phyloP scores from a whole-genome alignment of 2,888 invertebrate genomes.

The Lochmaea crataegi region DNA sequence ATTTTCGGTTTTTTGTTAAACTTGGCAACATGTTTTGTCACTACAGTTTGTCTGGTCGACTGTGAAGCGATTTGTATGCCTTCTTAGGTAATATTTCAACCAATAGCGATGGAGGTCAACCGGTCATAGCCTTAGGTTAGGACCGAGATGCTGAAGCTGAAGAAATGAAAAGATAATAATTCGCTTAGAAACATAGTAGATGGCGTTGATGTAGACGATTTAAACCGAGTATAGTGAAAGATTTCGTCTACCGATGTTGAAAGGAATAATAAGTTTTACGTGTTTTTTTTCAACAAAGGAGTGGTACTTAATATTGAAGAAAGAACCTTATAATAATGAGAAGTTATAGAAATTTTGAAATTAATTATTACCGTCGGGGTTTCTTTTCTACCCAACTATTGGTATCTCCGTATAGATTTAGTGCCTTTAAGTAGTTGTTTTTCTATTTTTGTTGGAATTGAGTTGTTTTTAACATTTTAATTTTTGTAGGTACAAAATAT shows the following conservation, averaged over 20 bases:
- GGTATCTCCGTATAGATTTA: background rate
- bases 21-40: background rate
- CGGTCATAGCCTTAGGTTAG: slow-evolving; percentile 51
- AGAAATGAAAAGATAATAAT: background rate
- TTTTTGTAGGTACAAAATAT: too few species aligned
- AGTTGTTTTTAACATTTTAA: too few species aligned
- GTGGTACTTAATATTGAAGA: background rate
- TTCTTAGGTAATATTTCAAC: slow-evolving; percentile 56
- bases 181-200: slow-evolving; percentile 7
- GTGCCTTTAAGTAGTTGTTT: background rate
- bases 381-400: background rate
- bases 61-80: slow-evolving; percentile 43
- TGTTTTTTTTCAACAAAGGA: background rate
- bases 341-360: background rate
- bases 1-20: background rate
- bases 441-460: too few species aligned
- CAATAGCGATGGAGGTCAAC: slow-evolving; percentile 62
- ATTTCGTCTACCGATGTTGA: background rate
- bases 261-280: background rate
- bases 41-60: slow-evolving; percentile 41
- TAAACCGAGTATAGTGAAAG: background rate
- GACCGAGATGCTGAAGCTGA: slow-evolving; percentile 23
- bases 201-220: slow-evolving; percentile 17
- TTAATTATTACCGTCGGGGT: background rate
- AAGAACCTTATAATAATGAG: background rate